These are phyloP conservation scores for Neodiprion fabricii DNA, from an alignment of 1,140 invertebrate species.

Conservation along the genomic window DNA sequence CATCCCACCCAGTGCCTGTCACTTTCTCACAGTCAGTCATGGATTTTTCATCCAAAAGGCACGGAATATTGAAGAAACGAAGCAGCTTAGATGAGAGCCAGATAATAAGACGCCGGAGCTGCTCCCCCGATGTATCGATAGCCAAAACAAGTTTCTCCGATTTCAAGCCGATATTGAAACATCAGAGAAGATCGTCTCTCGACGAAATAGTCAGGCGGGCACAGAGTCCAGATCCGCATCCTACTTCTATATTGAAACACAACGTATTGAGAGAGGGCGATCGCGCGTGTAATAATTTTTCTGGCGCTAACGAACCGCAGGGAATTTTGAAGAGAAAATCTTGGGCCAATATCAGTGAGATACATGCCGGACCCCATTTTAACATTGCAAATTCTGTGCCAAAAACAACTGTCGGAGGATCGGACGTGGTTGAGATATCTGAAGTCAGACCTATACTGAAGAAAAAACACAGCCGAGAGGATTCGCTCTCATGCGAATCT, in stretches of 20 bases:
- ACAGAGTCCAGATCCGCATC: constrained; percentile 60
- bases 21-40: constrained; percentile 74
- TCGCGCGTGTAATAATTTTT: constrained; percentile 62
- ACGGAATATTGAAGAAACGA: constrained; percentile 82
- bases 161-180: constrained; percentile 72
- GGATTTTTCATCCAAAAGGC: constrained; percentile 68
- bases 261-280: constrained; percentile 69
- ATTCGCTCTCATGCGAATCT: constrained; percentile 56
- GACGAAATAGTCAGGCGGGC: constrained; percentile 70
- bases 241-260: constrained; percentile 73
- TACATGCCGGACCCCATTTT: constrained; percentile 67
- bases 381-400: constrained; percentile 75
- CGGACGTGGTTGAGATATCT: constrained; percentile 60
- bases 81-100: constrained; percentile 80
- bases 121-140: constrained; percentile 71
- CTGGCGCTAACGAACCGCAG: constrained; percentile 71
- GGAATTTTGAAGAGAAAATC: constrained; percentile 79
- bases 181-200: constrained; percentile 71
- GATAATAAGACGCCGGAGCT: constrained; percentile 70
- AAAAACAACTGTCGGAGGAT: constrained; percentile 67
- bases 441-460: constrained; percentile 81
- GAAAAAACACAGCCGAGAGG: constrained; percentile 69
- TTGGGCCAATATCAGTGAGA: constrained; percentile 59
- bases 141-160: constrained; percentile 65
- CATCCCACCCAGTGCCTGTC: constrained; percentile 60